phyloP scores from a whole-genome alignment of 1,140 invertebrate genomes.

The Thaumetopoea pityocampa region DNA sequence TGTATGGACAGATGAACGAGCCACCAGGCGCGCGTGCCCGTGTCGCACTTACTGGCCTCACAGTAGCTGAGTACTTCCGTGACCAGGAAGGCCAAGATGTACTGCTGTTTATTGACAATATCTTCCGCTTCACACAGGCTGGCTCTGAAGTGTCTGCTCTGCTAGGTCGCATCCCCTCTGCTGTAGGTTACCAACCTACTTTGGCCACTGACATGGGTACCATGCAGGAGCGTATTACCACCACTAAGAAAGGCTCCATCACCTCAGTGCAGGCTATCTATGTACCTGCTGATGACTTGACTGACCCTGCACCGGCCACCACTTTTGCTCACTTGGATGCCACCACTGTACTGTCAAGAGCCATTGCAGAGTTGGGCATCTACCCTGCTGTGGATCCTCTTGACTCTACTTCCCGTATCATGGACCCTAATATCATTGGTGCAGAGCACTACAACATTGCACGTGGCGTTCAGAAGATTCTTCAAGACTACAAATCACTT shows the following conservation, averaged over 20 bases:
- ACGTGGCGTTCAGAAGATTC: conserved; percentile 97
- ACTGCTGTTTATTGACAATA: conserved; percentile 99
- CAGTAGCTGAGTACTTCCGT: conserved; percentile 98
- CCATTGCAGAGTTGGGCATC: conserved; percentile 95
- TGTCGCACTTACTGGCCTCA: conserved; percentile 96
- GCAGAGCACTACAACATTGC: conserved; percentile 96
- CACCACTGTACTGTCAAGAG: conserved; percentile 97
- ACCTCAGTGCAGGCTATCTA: conserved; percentile 99
- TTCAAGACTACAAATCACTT: conserved; percentile 97
- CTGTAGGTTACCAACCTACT: conserved; percentile 98
- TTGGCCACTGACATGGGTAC: conserved; percentile 99
- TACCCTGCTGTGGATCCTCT: conserved; percentile 99
- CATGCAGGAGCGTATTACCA: conserved; percentile 99
- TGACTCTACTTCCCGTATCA: conserved; percentile 98
- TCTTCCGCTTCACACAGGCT: conserved; percentile 99
- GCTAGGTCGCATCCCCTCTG: conserved; percentile 99
- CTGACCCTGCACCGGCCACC: conserved; percentile 98
- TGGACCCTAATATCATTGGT: conserved; percentile 98
- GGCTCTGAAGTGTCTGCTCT: conserved; percentile 98
- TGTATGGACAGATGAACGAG: conserved; percentile 99
- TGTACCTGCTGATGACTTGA: conserved; percentile 99
- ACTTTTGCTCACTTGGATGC: conserved; percentile 99
- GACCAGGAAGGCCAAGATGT: conserved; percentile 99
- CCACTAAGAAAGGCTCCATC: conserved; percentile 98
- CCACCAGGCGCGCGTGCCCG: conserved; percentile 98